Evolutionary conservation across 2,113 vertebrate species (phyloP).

Genomic region (Neotoma lepida): DNA sequence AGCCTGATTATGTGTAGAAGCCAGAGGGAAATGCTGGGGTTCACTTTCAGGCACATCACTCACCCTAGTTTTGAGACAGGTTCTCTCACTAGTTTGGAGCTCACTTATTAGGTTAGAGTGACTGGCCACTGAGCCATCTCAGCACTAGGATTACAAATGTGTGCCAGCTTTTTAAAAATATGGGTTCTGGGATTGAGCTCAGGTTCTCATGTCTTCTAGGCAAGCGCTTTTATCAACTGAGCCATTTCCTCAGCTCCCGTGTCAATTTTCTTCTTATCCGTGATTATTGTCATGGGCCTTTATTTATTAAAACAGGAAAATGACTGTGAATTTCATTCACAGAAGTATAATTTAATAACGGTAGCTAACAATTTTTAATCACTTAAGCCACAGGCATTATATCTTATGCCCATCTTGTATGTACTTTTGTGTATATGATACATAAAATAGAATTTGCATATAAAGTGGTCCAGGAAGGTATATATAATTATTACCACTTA

Average conservation of each 20-base stretch:
- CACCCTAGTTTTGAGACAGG: neutral
- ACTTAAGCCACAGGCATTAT: neutral
- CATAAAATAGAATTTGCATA: neutral
- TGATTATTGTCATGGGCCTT: neutral
- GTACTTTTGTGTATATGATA: neutral
- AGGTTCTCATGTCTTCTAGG: neutral
- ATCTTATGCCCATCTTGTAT: neutral
- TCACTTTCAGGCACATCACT: neutral
- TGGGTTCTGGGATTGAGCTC: neutral
- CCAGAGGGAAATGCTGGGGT: neutral
- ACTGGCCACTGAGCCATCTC: neutral
- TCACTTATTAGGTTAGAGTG: neutral
- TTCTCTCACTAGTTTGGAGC: neutral
- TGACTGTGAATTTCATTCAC: neutral
- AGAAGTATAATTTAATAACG: conserved; percentile 4
- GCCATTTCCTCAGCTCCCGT: neutral
- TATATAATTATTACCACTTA: neutral
- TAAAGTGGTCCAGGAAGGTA: neutral
- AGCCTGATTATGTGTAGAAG: neutral
- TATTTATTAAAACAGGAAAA: conserved; percentile 32
- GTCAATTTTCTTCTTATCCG: neutral
- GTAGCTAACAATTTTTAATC: conserved; percentile 3
- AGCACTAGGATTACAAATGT: neutral
- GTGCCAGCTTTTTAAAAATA: neutral
- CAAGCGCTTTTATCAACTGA: neutral